Evolutionary conservation across 2,888 invertebrate species (phyloP).

Genomic region (Plagodis pulveraria): DNA sequence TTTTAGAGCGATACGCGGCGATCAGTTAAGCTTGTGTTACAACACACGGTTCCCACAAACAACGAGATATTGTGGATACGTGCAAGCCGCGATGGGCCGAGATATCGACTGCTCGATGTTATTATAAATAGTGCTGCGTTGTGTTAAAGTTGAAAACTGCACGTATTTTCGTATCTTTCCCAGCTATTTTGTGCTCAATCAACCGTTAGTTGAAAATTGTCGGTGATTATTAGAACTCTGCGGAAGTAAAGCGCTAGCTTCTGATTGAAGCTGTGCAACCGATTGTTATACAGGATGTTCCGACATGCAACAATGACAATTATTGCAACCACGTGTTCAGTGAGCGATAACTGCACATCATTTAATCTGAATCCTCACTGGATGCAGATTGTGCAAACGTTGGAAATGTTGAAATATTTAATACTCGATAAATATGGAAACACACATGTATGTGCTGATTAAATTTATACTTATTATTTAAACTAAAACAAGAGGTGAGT

Average conservation of each 20-base stretch:
- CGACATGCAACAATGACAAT: slow-evolving; percentile 11
- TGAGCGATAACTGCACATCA: slow-evolving; percentile 1
- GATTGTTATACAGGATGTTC: slow-evolving; percentile 24
- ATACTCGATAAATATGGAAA: too few species aligned
- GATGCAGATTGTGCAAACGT: neutral
- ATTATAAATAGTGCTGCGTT: slow-evolving; percentile 40
- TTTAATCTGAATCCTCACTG: neutral
- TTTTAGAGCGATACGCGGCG: slow-evolving; percentile 41
- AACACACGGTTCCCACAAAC: slow-evolving; percentile 46
- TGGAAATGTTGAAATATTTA: too few species aligned
- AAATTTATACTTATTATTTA: too few species aligned
- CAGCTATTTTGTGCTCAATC: slow-evolving; percentile 50
- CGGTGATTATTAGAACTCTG: slow-evolving; percentile 41
- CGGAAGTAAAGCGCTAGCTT: slow-evolving; percentile 24
- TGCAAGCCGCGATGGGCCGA: slow-evolving; percentile 40
- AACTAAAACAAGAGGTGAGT: too few species aligned
- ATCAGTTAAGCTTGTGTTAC: slow-evolving; percentile 46
- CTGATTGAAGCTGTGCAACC: slow-evolving; percentile 25
- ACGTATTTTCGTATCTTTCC: slow-evolving; percentile 41
- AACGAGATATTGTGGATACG: slow-evolving; percentile 48
- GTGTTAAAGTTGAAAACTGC: slow-evolving; percentile 40
- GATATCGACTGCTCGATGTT: slow-evolving; percentile 40
- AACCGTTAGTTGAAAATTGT: slow-evolving; percentile 58
- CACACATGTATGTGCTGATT: too few species aligned
- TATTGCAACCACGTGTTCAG: slow-evolving; percentile 13